phyloP scores from a whole-genome alignment of 2,113 vertebrate genomes.

The Choloepus hoffmanni region DNA sequence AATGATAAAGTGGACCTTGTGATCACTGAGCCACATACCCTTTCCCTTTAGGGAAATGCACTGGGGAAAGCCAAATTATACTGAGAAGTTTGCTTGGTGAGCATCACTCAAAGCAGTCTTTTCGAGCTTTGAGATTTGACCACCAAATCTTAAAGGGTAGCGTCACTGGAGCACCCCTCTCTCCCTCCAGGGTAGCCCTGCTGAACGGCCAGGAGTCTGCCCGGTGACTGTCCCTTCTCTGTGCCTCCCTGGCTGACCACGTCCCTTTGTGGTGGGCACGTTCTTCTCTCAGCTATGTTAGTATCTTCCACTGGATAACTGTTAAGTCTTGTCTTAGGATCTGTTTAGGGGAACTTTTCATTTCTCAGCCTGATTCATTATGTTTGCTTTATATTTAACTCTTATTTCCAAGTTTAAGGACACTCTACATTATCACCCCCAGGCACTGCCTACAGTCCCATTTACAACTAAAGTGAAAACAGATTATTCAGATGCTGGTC shows the following conservation, averaged over 20 bases:
- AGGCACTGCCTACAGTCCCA: neutral
- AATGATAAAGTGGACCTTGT: neutral
- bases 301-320: neutral
- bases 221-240: neutral
- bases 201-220: neutral
- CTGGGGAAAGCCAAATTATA: neutral
- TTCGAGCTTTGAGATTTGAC: too few species aligned
- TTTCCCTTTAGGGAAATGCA: neutral
- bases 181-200: neutral
- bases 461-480: neutral
- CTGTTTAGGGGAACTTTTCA: neutral
- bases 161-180: neutral
- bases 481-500: neutral
- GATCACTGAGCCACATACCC: neutral
- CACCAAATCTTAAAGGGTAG: neutral
- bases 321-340: neutral
- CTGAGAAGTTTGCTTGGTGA: neutral
- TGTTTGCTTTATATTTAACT: neutral
- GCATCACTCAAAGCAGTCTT: neutral
- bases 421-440: neutral
- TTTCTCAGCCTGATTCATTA: neutral
- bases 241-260: neutral
- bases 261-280: neutral
- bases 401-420: conserved; percentile 46
- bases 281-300: neutral